Percentiles rank a stretch among this genome's conserved stretches.
Evolutionary conservation across 2,888 invertebrate species (phyloP).

Genomic region (Microchrysa polita): DNA sequence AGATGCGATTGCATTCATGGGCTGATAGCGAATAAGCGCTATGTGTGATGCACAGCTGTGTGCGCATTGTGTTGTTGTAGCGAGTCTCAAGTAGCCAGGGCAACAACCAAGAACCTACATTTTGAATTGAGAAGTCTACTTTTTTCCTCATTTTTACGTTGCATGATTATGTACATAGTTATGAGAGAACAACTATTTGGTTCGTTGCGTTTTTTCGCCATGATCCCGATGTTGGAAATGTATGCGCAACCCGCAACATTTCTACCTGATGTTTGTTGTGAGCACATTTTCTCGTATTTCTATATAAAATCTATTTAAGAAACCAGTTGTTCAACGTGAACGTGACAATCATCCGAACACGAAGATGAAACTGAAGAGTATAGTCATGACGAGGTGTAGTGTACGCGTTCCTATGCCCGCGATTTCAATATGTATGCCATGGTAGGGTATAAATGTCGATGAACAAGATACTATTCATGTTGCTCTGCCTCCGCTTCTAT

Average conservation of each 20-base stretch:
- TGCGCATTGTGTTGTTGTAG: no score
- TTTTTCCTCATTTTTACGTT: neutral
- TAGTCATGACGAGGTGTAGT: no score
- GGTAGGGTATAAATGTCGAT: no score
- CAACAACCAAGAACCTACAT: conserved; percentile 20
- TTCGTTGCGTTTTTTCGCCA: conserved; percentile 24
- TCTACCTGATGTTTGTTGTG: neutral
- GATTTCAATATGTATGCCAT: neutral
- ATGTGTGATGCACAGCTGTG: no score
- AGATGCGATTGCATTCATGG: conserved; percentile 29
- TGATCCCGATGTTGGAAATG: conserved; percentile 1
- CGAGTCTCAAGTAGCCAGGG: conserved; percentile 6
- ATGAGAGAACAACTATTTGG: conserved; percentile 9
- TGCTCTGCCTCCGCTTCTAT: no score
- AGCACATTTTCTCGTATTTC: no score
- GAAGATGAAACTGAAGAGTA: conserved; percentile 1
- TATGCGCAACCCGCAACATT: neutral
- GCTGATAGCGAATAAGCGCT: neutral
- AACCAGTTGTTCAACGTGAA: no score
- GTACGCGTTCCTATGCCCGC: neutral
- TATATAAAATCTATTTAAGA: no score
- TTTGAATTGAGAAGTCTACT: neutral
- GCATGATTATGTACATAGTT: neutral
- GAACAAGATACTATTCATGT: no score
- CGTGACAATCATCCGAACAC: no score